These are phyloP conservation scores for Petrocephalus zakoni DNA, from an alignment of 2,113 vertebrate species.

Conservation along the genomic window DNA sequence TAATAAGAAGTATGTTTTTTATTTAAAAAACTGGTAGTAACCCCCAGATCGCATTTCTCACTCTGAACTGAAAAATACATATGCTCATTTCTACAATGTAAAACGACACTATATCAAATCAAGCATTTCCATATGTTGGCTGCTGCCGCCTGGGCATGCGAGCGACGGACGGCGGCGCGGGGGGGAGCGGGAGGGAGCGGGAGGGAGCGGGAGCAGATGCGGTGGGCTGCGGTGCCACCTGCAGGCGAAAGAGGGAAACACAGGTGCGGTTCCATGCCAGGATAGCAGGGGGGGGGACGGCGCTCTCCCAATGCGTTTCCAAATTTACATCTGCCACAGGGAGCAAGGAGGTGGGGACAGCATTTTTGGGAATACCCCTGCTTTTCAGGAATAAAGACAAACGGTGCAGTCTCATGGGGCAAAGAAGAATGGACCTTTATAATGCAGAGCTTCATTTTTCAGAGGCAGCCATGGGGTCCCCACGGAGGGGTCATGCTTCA, in stretches of 20 bases:
- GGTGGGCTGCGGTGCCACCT: slow-evolving; percentile 76
- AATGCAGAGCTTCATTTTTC: not conserved
- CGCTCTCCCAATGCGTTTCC: slow-evolving; percentile 9
- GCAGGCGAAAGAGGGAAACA: slow-evolving; percentile 54
- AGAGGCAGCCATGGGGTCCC: not conserved
- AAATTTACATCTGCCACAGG: not conserved
- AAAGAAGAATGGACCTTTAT: not conserved
- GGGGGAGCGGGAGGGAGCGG: slow-evolving; percentile 21
- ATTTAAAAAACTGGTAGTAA: slow-evolving; percentile 85
- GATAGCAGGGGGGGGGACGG: slow-evolving; percentile 36
- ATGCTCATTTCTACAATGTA: slow-evolving; percentile 97
- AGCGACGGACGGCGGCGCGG: slow-evolving; percentile 30
- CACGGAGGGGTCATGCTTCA: not conserved
- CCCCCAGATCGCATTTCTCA: slow-evolving; percentile 83
- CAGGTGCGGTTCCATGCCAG: not conserved
- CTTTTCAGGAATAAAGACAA: slow-evolving; percentile 4
- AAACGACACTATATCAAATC: slow-evolving; percentile 99
- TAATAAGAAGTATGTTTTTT: slow-evolving; percentile 82
- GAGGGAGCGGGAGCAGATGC: slow-evolving; percentile 29
- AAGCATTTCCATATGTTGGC: slow-evolving; percentile 99
- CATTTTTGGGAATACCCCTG: not conserved
- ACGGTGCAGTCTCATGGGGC: not conserved
- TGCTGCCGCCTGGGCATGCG: slow-evolving; percentile 62
- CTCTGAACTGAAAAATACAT: slow-evolving; percentile 75
- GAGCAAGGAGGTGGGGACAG: not conserved